These are phyloP conservation scores for Chaetogeoica ovagalla DNA, from an alignment of 2,888 invertebrate species.

Conservation along the genomic window DNA sequence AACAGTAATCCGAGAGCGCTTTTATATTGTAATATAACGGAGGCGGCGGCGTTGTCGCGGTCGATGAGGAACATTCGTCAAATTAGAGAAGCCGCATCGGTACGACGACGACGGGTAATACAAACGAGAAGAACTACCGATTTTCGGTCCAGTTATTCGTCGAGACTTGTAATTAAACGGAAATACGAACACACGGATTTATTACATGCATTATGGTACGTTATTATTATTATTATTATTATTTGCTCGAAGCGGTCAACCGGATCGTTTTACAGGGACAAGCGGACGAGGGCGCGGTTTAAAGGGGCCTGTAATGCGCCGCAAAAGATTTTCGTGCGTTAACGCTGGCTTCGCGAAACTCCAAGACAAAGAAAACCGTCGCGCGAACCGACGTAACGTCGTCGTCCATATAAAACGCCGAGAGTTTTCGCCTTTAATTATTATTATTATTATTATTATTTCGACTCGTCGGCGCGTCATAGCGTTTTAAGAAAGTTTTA, in stretches of 20 bases:
- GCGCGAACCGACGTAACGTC: neutral
- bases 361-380: constrained; percentile 41
- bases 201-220: neutral
- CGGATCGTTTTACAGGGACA: constrained; percentile 37
- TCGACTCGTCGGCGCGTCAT: neutral
- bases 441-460: neutral
- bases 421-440: constrained; percentile 49
- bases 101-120: constrained; percentile 32
- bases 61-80: constrained; percentile 42
- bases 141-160: constrained; percentile 1
- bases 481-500: constrained; percentile 52
- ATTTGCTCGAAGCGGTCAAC: constrained; percentile 41
- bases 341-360: constrained; percentile 32
- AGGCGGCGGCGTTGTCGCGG: neutral
- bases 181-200: neutral
- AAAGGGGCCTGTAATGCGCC: neutral
- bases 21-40: neutral
- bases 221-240: constrained; percentile 34
- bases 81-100: constrained; percentile 46
- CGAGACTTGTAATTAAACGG: constrained; percentile 38
- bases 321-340: neutral
- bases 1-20: constrained; percentile 39
- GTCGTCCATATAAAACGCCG: constrained; percentile 3
- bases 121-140: neutral
- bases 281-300: neutral